Evolutionary conservation across 2,113 vertebrate genomes (phyloP), one percentile per base, ranked within the genome.

Genomic region (Heptranchias perlo): DNA sequence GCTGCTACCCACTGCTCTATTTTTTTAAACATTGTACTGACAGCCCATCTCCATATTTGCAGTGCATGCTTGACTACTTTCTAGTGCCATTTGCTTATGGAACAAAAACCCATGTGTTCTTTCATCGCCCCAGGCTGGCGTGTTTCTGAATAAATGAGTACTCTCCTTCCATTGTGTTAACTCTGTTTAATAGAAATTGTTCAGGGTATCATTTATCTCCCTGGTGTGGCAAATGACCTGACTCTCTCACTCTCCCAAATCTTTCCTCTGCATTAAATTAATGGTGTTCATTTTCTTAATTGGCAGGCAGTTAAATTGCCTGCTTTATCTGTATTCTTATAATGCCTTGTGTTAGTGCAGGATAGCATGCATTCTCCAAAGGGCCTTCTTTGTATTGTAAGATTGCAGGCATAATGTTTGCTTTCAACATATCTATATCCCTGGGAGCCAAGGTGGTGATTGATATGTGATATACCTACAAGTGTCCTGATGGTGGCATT

Each of bases 181-280:
- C 25, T n/a, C 28, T 61, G 89, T 64, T 39, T 93, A 62, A 64
- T 23, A 95, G 92, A 94, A 95, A 95, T 69, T 67, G 54, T 93
- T 31, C 25, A 69, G 47, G 25, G 0, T 67, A 25, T 67, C 28
- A 62, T 52, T 31, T 49, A 35, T 95, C 94, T 61, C 94, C 25
- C 94, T 31, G 14, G 65, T 31, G 25, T 95, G 69, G 2, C 64
- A 52, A 21, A 52, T 95, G 39, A 95, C 47, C 65, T 52, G 65
- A 69, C 44, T 31, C 5, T 25, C 25, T 18, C 35, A 47, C 44
- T 28, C 64, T 62, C 35, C 31, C 58, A 62, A 39, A 93, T 93
- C 18, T 93, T 39, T 39, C 14, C 44, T 39, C n/a, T 93, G 61
- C 47, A 69, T 52, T 95, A 69, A 18, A 93, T n/a, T 92, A 62